These are phyloP conservation scores for Mustela nigripes DNA, from an alignment of 2,113 vertebrate genomes.

Conservation along the genomic window DNA sequence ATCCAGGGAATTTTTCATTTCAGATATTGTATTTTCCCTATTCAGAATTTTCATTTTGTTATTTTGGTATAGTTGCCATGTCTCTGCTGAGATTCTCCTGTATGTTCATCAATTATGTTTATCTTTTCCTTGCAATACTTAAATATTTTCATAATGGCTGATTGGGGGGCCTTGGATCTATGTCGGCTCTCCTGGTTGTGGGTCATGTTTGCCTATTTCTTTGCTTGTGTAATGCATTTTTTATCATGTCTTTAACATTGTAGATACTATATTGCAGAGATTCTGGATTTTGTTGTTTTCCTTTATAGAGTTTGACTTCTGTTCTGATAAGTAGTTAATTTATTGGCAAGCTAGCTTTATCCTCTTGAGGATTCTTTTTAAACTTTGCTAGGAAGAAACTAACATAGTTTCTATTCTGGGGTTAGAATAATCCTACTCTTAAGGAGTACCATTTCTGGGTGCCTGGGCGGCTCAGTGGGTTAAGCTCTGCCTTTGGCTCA, in stretches of 20 bases:
- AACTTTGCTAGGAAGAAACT: background rate
- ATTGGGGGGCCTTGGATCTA: background rate
- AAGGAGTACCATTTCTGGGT: background rate
- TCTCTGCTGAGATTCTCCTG: background rate
- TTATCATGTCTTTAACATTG: background rate
- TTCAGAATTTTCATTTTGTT: background rate
- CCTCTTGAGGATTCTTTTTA: background rate
- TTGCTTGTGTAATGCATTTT: background rate
- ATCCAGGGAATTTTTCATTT: background rate
- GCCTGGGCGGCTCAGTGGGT: too few species aligned
- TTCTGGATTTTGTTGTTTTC: conserved; percentile 36
- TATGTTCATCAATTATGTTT: background rate
- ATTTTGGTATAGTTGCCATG: background rate
- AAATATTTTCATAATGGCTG: background rate
- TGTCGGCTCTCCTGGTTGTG: background rate
- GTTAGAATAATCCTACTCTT: background rate
- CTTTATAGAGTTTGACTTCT: conserved; percentile 42
- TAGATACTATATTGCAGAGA: background rate
- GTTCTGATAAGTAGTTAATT: background rate
- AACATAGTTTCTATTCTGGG: background rate
- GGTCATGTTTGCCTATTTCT: background rate
- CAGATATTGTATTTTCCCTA: conserved; percentile 22
- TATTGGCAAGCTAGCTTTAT: background rate
- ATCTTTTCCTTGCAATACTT: conserved; percentile 27
- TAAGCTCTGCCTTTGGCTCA: too few species aligned